phyloP scores from a whole-genome alignment of 1,140 invertebrate species.

The Hesperophylax magnus region DNA sequence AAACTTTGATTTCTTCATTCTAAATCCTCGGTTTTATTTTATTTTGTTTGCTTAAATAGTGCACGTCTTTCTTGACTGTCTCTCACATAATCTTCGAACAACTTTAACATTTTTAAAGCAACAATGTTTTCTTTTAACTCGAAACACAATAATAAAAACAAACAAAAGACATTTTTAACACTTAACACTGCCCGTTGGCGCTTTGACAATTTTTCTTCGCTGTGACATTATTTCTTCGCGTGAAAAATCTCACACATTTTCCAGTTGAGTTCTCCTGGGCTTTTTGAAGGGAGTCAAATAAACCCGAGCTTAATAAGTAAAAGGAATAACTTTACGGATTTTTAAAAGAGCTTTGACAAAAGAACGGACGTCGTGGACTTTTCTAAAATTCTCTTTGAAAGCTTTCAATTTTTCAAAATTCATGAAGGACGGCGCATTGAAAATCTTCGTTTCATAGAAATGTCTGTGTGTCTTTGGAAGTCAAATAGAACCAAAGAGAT shows the following conservation, averaged over 20 bases:
- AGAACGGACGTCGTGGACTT: neutral
- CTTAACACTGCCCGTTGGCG: neutral
- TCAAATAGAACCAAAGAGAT: too few species aligned
- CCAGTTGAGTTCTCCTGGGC: neutral
- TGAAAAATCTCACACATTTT: conserved; percentile 20
- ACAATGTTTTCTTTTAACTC: neutral
- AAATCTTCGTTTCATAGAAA: neutral
- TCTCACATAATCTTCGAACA: too few species aligned
- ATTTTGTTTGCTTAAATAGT: too few species aligned
- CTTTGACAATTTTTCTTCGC: neutral
- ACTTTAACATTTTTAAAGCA: too few species aligned
- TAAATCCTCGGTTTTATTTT: too few species aligned
- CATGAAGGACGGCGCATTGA: neutral
- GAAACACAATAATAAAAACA: neutral
- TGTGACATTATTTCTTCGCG: neutral
- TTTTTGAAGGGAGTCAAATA: neutral
- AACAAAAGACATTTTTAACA: neutral
- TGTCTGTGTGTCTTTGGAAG: too few species aligned
- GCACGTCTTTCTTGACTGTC: too few species aligned
- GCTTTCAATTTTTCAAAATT: conserved; percentile 1
- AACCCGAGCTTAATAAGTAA: conserved; percentile 1
- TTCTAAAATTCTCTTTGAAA: neutral
- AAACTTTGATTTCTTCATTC: too few species aligned
- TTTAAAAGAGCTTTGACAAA: neutral
- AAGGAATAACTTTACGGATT: neutral